Evolutionary conservation across 2,797 vertebrate genomes (phyloP), one percentile per base, ranked within the genome.

Genomic region (Ptychadena robeensis): DNA sequence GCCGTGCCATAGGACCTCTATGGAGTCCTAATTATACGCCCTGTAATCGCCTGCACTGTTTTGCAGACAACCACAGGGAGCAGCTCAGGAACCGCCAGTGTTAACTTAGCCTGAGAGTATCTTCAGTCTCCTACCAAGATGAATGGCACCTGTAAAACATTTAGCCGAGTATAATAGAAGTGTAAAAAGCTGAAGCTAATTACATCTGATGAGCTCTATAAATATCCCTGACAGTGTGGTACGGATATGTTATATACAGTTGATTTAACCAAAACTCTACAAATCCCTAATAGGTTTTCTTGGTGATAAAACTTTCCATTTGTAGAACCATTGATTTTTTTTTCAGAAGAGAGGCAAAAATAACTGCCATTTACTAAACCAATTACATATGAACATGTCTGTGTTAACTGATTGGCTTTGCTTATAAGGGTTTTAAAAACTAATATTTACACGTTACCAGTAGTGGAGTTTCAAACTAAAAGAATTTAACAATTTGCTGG

Each of bases 301-400:
- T 12, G 35, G 70, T 74, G 53, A 73, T 78, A 72, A 83, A 34
- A 70, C 30, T 2, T 68, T 80, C 27, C 68, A 69, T 68, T 80
- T 84, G 75, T 69, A 74, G 70, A 63, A 84, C 22, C 74, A 68
- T 74, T 80, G 76, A 69, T 80, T 74, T 79, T 59, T 65, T 53
- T 73, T 80, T 84, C 63, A 30, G 44, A 73, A 30, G 32, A 68
- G 18, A 44, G 35, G 57, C 67, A 69, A 69, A 73, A 74, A 73
- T 63, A 84, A 34, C 76, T 38, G 15, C 22, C 9, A 10, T 48
- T 67, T 32, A 59, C 3, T 69, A 68, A 69, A 48, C 22, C 73
- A 61, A 79, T 40, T 22, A 9, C 57, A 59, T 31, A 38, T 69
- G 69, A 80, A 69, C 63, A 84, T 84, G 77, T 34, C 34, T 40